A percentile compares a stretch with the other conserved stretches of the same genome.
Conservation (phyloP, 2,113 vertebrate genomes). For the Lanius collurio region DNA sequence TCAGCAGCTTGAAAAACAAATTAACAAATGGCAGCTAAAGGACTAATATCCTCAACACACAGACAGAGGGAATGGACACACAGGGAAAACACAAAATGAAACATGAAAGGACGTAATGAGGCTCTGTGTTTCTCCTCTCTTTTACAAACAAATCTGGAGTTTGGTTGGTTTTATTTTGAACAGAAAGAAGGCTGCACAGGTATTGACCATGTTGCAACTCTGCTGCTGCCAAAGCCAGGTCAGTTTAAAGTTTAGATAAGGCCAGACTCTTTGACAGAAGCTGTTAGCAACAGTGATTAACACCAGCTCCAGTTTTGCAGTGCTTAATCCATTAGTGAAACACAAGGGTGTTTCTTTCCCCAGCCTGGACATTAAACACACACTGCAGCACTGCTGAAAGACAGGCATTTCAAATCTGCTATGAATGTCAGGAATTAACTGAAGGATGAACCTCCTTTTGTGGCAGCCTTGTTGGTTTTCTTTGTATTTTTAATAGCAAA, state of each 20-base stretch:
- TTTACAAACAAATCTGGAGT: background rate
- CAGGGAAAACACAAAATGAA: background rate
- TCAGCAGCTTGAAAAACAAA: constrained; percentile 66
- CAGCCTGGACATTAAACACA: rapidly evolving
- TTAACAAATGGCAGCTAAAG: constrained; percentile 17
- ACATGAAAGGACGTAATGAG: background rate
- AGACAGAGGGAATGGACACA: background rate
- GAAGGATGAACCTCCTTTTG: constrained; percentile 33
- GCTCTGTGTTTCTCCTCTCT: background rate
- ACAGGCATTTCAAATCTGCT: background rate
- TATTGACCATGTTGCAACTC: background rate
- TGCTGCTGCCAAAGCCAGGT: background rate
- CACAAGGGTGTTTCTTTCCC: background rate
- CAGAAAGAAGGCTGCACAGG: background rate
- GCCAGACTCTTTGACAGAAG: constrained; percentile 5
- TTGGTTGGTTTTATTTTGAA: background rate
- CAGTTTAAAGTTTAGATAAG: background rate
- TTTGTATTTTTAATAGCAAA: background rate
- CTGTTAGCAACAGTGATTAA: background rate
- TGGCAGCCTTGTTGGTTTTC: background rate
- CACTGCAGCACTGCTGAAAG: background rate
- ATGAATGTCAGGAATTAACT: constrained; percentile 21
- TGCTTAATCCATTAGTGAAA: background rate
- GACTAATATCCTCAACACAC: background rate
- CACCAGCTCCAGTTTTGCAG: background rate